Evolutionary conservation across 2,797 vertebrate genomes (phyloP).

Genomic region (Crenichthys baileyi): DNA sequence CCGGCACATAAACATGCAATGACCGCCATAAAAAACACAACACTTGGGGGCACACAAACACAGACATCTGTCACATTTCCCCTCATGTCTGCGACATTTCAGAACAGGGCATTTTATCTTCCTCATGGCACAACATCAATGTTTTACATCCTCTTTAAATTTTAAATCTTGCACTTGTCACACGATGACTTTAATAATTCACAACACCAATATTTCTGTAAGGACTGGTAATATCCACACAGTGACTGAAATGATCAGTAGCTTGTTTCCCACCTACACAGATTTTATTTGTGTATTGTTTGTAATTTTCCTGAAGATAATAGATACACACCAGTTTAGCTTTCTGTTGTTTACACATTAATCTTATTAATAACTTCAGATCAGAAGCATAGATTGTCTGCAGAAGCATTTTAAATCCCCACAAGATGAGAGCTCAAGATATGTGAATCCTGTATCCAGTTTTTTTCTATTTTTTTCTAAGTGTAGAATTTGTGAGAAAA

Average conservation of each 20-base stretch:
- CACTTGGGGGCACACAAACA: conserved; percentile 17
- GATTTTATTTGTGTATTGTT: not conserved
- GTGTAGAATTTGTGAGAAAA: not conserved
- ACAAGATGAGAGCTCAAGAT: not conserved
- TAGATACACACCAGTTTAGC: not conserved
- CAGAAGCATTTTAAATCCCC: not conserved
- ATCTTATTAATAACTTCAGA: conserved; percentile 15
- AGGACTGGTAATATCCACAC: conserved; percentile 25
- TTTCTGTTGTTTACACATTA: conserved; percentile 1
- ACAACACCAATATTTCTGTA: conserved; percentile 35
- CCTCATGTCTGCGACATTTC: conserved; percentile 6
- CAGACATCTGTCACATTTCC: conserved; percentile 52
- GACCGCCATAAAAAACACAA: not conserved
- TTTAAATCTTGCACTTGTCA: conserved; percentile 5
- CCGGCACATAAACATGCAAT: not conserved
- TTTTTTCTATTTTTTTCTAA: not conserved
- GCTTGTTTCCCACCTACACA: not conserved
- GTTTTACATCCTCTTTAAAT: conserved; percentile 29
- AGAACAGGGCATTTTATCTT: conserved; percentile 14
- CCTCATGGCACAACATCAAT: conserved; percentile 19
- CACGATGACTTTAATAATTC: conserved; percentile 31
- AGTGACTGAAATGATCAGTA: not conserved
- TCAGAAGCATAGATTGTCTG: not conserved
- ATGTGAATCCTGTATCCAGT: not conserved
- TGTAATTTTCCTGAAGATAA: not conserved